Evolutionary conservation across 2,888 invertebrate genomes (phyloP).

Genomic region (Agonopterix alstromeriana): DNA sequence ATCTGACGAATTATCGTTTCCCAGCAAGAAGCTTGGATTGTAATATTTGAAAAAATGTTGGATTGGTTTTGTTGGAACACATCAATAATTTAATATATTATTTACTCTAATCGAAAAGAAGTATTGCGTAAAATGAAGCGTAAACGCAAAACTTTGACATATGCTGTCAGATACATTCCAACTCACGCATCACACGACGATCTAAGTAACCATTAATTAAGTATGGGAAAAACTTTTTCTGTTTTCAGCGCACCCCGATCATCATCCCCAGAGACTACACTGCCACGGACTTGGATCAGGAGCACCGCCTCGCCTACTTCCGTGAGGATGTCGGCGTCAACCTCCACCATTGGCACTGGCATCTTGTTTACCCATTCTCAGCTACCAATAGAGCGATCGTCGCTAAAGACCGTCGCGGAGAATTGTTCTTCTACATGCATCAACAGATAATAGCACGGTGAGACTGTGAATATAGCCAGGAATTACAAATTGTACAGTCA

Average conservation of each 20-base stretch:
- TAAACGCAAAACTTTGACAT: too few relatives aligned
- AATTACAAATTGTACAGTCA: too few relatives aligned
- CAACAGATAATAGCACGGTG: slow-evolving; percentile 69
- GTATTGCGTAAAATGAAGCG: too few relatives aligned
- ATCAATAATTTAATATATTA: too few relatives aligned
- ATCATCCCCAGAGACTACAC: slow-evolving; percentile 87
- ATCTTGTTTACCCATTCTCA: slow-evolving; percentile 85
- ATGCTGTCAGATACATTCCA: too few relatives aligned
- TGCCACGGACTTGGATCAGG: slow-evolving; percentile 86
- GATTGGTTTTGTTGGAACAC: too few relatives aligned
- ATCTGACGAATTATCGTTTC: too few relatives aligned
- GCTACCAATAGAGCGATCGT: slow-evolving; percentile 76
- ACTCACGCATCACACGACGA: not conserved
- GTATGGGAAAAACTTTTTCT: too few relatives aligned
- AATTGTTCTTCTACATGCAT: slow-evolving; percentile 89
- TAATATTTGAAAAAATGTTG: too few relatives aligned
- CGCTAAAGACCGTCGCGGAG: slow-evolving; percentile 85
- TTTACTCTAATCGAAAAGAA: too few relatives aligned
- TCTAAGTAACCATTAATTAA: not conserved
- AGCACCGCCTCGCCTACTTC: slow-evolving; percentile 88
- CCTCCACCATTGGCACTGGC: slow-evolving; percentile 90
- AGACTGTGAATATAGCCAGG: not conserved
- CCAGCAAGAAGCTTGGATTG: too few relatives aligned
- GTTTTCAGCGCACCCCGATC: slow-evolving; percentile 73
- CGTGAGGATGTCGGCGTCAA: slow-evolving; percentile 89